Evolutionary conservation across 1,140 invertebrate genomes (phyloP).

Genomic region (Zaprionus camerounensis): DNA sequence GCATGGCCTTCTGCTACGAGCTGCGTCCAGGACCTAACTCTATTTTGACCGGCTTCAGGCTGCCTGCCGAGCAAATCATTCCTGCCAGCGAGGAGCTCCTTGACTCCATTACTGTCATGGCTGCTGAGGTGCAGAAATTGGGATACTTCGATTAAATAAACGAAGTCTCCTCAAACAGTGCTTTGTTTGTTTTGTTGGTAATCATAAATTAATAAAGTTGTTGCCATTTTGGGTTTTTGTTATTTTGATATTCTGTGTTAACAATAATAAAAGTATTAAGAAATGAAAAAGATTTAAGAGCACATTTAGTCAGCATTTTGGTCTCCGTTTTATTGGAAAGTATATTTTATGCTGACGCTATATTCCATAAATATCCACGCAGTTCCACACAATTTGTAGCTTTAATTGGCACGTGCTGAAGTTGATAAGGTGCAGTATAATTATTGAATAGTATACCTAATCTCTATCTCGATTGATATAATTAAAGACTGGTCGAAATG

Average conservation of each 20-base stretch:
- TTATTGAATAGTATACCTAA: not conserved
- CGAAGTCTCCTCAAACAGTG: no score
- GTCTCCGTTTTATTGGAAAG: no score
- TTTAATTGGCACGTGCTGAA: not conserved
- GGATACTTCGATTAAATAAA: slow-evolving; percentile 72
- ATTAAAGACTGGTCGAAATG: slow-evolving; percentile 85
- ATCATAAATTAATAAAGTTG: not conserved
- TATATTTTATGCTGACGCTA: no score
- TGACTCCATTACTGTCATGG: slow-evolving; percentile 87
- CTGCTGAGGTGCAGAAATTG: slow-evolving; percentile 85
- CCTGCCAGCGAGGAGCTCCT: slow-evolving; percentile 90
- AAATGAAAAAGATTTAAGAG: no score
- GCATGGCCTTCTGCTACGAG: slow-evolving; percentile 88
- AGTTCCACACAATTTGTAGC: no score
- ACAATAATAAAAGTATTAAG: no score
- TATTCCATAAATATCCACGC: no score
- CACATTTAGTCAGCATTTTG: no score
- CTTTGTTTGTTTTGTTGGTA: not conserved
- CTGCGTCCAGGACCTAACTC: slow-evolving; percentile 87
- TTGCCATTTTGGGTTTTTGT: not conserved
- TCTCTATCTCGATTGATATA: slow-evolving; percentile 72
- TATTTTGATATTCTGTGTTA: not conserved
- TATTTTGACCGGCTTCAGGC: slow-evolving; percentile 88
- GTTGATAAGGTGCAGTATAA: not conserved
- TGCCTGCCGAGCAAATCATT: slow-evolving; percentile 90